These are phyloP conservation scores for Tachina lurida DNA, from an alignment of 2,888 invertebrate species.

Conservation along the genomic window DNA sequence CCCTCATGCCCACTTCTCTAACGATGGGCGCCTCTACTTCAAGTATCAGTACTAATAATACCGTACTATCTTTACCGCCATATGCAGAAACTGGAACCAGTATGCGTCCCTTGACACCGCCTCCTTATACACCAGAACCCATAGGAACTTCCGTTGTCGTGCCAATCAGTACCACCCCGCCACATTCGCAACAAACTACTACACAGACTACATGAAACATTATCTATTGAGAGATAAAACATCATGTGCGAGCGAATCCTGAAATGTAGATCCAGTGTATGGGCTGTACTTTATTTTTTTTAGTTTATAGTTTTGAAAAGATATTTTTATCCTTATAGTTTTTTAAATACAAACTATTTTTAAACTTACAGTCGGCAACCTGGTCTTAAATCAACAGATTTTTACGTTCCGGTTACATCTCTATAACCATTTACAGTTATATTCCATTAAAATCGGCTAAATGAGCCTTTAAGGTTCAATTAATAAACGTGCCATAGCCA, in stretches of 20 bases:
- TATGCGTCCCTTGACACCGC: conserved; percentile 40
- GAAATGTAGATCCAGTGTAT: background rate
- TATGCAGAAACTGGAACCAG: conserved; percentile 75
- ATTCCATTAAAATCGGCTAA: too few species aligned
- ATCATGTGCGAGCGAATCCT: background rate
- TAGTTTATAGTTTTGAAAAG: conserved; percentile 27
- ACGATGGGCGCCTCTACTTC: conserved; percentile 59
- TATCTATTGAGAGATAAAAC: background rate
- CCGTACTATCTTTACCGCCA: conserved; percentile 76
- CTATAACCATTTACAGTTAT: too few species aligned
- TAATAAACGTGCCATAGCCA: too few species aligned
- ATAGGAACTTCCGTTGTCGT: conserved; percentile 30
- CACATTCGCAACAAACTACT: conserved; percentile 19
- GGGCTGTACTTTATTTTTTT: background rate
- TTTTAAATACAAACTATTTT: conserved; percentile 15
- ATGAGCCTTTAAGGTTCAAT: too few species aligned
- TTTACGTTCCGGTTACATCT: too few species aligned
- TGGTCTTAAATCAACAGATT: too few species aligned
- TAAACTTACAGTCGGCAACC: too few species aligned
- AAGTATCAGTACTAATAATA: conserved; percentile 66
- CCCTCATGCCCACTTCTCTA: conserved; percentile 37
- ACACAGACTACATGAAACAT: conserved; percentile 15
- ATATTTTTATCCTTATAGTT: conserved; percentile 36
- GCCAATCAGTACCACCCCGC: conserved; percentile 22
- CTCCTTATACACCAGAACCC: conserved; percentile 48